Percentiles rank a stretch among this genome's conserved stretches.
phyloP scores from a whole-genome alignment of 2,888 invertebrate genomes.

The Drosophila antonietae region DNA sequence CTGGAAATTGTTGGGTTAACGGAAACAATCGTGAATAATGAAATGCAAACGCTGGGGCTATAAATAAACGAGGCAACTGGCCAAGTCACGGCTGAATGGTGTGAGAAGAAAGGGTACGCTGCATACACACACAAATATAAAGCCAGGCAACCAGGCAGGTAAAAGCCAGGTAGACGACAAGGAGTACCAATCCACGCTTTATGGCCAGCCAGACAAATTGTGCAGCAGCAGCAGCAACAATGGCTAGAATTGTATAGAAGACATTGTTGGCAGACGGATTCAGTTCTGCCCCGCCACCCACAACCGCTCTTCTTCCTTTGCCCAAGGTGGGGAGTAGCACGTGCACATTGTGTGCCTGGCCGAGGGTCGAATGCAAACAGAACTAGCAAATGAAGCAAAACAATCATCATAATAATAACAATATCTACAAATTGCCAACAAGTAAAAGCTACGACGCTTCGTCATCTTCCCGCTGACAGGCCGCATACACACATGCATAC shows the following conservation, averaged over 20 bases:
- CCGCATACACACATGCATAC: conserved; percentile 8
- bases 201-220: conserved; percentile 41
- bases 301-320: background rate
- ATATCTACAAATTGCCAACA: conserved; percentile 46
- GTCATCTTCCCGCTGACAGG: conserved; percentile 58
- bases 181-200: conserved; percentile 6
- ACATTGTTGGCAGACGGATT: conserved; percentile 30
- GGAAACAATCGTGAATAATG: conserved; percentile 74
- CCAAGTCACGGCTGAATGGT: conserved; percentile 66
- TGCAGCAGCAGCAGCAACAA: conserved; percentile 35
- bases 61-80: conserved; percentile 51
- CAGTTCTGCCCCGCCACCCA: conserved; percentile 16
- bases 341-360: conserved; percentile 56
- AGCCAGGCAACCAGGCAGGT: conserved; percentile 11
- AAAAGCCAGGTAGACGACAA: conserved; percentile 32
- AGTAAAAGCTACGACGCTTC: conserved; percentile 55
- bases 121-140: background rate
- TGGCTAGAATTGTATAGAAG: conserved; percentile 12
- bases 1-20: conserved; percentile 60
- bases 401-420: conserved; percentile 49
- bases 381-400: conserved; percentile 45
- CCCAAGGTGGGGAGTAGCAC: conserved; percentile 28
- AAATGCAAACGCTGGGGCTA: conserved; percentile 60
- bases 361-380: conserved; percentile 14
- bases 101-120: conserved; percentile 32